Conservation (phyloP, 2,888 invertebrate genomes). For the Tenthredo amoena region DNA sequence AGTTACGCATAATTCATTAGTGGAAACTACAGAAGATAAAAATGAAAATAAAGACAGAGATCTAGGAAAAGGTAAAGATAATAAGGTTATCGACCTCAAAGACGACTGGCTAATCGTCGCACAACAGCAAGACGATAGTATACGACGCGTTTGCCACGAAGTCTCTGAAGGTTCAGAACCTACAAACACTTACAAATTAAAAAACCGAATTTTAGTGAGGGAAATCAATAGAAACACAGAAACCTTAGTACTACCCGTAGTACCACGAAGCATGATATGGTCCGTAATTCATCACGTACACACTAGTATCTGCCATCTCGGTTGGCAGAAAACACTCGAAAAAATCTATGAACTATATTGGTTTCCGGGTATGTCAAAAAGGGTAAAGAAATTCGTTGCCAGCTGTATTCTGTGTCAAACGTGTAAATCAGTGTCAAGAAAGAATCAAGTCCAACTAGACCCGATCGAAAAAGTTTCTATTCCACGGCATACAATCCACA, state of each 20-base stretch:
- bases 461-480: slow-evolving; percentile 66
- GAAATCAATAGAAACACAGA: background rate
- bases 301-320: slow-evolving; percentile 53
- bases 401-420: slow-evolving; percentile 68
- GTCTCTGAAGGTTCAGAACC: background rate
- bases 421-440: slow-evolving; percentile 66
- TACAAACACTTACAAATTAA: background rate
- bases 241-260: background rate
- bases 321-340: slow-evolving; percentile 48
- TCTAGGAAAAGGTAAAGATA: too few species aligned
- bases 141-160: background rate
- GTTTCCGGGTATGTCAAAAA: slow-evolving; percentile 66
- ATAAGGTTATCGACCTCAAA: background rate
- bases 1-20: too few species aligned
- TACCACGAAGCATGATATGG: background rate
- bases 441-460: slow-evolving; percentile 64
- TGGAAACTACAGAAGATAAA: background rate
- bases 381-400: slow-evolving; percentile 68
- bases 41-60: background rate
- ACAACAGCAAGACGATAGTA: background rate
- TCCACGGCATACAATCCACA: slow-evolving; percentile 68
- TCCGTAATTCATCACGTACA: slow-evolving; percentile 49
- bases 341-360: slow-evolving; percentile 66
- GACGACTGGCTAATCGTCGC: background rate
- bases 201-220: background rate